phyloP scores from a whole-genome alignment of 2,113 vertebrate genomes.

The Ivindomyrus marchei region DNA sequence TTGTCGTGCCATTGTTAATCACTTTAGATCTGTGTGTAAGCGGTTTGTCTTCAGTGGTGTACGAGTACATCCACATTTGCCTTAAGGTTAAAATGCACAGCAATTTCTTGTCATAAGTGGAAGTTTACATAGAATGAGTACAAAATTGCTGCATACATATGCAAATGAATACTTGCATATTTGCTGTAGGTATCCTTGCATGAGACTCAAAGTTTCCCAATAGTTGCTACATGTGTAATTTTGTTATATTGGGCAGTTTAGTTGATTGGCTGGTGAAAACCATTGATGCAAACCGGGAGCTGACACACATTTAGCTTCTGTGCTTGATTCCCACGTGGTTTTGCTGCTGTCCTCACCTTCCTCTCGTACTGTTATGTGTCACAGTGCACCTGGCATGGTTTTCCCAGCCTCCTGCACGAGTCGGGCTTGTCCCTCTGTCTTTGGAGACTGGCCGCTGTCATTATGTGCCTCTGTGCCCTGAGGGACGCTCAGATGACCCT shows the following conservation, averaged over 20 bases:
- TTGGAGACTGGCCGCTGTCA: neutral
- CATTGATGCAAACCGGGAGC: neutral
- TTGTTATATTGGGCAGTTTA: neutral
- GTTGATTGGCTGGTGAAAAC: neutral
- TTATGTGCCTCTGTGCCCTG: neutral
- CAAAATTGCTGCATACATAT: neutral
- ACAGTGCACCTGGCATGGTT: neutral
- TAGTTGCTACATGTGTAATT: neutral
- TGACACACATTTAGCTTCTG: neutral
- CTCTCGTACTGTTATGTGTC: neutral
- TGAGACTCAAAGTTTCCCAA: neutral
- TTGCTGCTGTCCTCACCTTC: neutral
- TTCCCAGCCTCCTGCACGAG: neutral
- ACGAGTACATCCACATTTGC: neutral
- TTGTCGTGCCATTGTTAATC: neutral
- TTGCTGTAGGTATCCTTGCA: neutral
- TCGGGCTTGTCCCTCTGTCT: neutral
- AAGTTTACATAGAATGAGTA: neutral
- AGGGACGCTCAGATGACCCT: neutral
- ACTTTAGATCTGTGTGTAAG: neutral
- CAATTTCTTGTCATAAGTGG: neutral
- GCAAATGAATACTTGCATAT: neutral
- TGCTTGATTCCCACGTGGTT: neutral
- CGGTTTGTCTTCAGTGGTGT: neutral
- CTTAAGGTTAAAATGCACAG: neutral